phyloP scores from a whole-genome alignment of 2,797 vertebrate genomes.

The Morus bassanus region DNA sequence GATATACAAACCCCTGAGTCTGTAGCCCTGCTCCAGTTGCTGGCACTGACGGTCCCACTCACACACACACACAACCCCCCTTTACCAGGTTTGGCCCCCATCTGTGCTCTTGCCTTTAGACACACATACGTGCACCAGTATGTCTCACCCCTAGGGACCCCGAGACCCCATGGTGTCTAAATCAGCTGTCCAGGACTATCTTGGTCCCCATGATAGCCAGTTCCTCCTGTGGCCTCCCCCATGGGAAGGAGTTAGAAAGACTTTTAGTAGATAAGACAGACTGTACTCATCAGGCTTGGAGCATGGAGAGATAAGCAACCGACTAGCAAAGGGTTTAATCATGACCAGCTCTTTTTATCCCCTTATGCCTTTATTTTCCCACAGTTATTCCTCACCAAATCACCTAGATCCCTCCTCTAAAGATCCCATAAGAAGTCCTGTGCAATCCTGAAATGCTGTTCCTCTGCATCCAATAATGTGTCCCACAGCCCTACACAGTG shows the following conservation, averaged over 20 bases:
- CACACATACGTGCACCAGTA: accelerated
- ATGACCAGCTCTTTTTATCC: neutral
- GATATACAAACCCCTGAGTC: neutral
- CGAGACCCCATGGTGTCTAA: neutral
- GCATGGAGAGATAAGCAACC: neutral
- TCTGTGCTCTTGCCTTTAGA: neutral
- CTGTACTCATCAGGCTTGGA: neutral
- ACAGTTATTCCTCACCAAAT: neutral
- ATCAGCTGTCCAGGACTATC: neutral
- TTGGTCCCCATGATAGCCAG: neutral
- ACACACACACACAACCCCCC: accelerated
- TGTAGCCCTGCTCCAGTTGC: accelerated
- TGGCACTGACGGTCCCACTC: neutral
- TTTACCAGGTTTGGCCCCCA: accelerated
- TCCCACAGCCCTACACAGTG: neutral
- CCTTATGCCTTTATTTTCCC: neutral
- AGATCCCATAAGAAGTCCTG: neutral
- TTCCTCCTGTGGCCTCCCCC: neutral
- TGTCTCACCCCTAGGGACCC: neutral
- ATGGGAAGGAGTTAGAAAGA: neutral
- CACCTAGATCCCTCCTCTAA: neutral
- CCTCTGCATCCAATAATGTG: neutral
- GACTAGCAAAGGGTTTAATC: neutral
- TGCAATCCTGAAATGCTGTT: neutral
- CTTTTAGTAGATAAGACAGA: neutral